Percentiles rank a stretch among this genome's conserved stretches.
phyloP scores from a whole-genome alignment of 2,888 invertebrate genomes.

The Choreutis nemorana region DNA sequence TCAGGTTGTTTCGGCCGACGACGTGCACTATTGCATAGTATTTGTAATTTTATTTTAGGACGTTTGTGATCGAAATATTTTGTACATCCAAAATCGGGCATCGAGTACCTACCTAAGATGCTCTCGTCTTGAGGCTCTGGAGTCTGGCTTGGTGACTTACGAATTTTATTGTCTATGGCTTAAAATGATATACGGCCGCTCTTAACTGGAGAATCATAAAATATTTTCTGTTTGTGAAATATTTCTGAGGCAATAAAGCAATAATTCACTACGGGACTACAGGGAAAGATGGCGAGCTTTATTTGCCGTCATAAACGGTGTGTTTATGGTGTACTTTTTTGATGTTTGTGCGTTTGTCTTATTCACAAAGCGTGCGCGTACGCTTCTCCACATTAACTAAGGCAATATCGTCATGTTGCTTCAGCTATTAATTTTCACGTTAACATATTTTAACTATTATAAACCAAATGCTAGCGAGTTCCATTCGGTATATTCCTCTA shows the following conservation, averaged over 20 bases:
- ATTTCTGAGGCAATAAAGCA: constrained; percentile 67
- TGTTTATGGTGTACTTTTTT: constrained; percentile 63
- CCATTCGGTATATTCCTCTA: no score
- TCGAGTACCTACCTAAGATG: no score
- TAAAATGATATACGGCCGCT: constrained; percentile 63
- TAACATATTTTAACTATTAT: no score
- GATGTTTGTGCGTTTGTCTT: constrained; percentile 26
- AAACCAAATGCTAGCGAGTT: no score
- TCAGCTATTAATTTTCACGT: no score
- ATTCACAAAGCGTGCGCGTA: constrained; percentile 9
- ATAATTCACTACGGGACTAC: constrained; percentile 65
- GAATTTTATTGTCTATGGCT: constrained; percentile 66
- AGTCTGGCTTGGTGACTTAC: constrained; percentile 58
- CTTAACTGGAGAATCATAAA: constrained; percentile 66
- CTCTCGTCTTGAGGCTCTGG: no score
- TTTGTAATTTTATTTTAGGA: no score
- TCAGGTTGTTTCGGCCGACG: no score
- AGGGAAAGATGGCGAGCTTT: constrained; percentile 61
- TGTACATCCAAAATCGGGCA: no score
- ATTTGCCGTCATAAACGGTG: constrained; percentile 63
- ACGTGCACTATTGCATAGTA: no score
- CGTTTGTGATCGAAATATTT: no score
- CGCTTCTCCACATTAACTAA: constrained; percentile 39
- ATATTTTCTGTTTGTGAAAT: constrained; percentile 68
- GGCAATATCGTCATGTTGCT: no score